These are phyloP conservation scores for Crax fasciolata DNA, from an alignment of 2,797 vertebrate species.

Conservation along the genomic window DNA sequence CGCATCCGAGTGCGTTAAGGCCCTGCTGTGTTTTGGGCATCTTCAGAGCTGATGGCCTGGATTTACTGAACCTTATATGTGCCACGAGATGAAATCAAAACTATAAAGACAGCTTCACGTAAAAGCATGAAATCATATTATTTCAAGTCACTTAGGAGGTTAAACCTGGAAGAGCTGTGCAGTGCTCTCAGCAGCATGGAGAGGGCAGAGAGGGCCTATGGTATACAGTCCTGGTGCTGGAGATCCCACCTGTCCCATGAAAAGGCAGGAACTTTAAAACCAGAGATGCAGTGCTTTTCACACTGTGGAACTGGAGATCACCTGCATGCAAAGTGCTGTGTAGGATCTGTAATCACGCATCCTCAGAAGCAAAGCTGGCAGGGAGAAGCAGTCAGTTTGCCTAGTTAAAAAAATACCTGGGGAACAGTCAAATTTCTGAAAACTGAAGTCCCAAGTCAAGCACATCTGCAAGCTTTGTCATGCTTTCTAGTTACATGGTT, in stretches of 20 bases:
- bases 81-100: background rate
- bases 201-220: background rate
- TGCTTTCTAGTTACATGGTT: background rate
- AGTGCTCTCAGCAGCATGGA: background rate
- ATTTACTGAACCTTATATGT: background rate
- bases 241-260: background rate
- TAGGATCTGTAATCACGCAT: background rate
- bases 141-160: background rate
- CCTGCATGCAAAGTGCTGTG: background rate
- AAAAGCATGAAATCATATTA: background rate
- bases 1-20: background rate
- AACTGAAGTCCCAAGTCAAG: background rate
- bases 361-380: background rate
- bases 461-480: background rate
- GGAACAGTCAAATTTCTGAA: background rate
- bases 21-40: background rate
- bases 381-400: background rate
- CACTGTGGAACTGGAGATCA: background rate
- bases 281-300: background rate
- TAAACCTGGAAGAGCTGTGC: background rate
- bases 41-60: background rate
- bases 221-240: background rate
- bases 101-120: background rate
- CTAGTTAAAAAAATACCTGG: background rate
- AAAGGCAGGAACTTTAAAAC: background rate